A percentile compares a stretch with the other conserved stretches of the same genome.
phyloP scores from a whole-genome alignment of 2,888 invertebrate species.

The Neoascia interrupta region DNA sequence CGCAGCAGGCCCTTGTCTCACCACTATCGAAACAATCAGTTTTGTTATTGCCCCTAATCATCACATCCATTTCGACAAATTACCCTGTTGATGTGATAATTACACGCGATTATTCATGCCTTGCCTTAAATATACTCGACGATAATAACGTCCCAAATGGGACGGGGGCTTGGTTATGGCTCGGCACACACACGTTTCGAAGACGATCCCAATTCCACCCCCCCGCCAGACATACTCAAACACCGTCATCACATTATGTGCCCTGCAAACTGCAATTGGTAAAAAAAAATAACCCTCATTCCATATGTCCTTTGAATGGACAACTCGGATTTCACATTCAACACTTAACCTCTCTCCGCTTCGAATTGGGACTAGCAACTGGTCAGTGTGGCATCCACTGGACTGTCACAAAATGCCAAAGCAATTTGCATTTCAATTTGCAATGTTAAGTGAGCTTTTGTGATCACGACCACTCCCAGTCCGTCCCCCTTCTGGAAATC shows the following conservation, averaged over 20 bases:
- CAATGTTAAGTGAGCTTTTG: constrained; percentile 67
- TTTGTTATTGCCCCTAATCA: constrained; percentile 57
- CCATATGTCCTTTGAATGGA: too few relatives aligned
- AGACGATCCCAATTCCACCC: constrained; percentile 24
- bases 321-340: constrained; percentile 27
- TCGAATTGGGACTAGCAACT: constrained; percentile 29
- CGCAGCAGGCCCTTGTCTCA: neutral
- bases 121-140: too few relatives aligned
- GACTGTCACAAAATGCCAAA: constrained; percentile 45
- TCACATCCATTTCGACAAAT: constrained; percentile 64
- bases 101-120: constrained; percentile 63
- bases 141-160: constrained; percentile 25
- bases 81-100: constrained; percentile 68
- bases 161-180: too few relatives aligned
- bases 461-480: constrained; percentile 50
- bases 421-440: constrained; percentile 69
- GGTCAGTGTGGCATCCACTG: constrained; percentile 35
- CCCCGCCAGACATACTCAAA: too few relatives aligned
- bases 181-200: constrained; percentile 9
- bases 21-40: constrained; percentile 56
- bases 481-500: constrained; percentile 37
- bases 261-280: too few relatives aligned
- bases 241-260: too few relatives aligned
- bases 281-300: constrained; percentile 41
- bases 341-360: constrained; percentile 33